Base-by-base conservation (phyloP, 2,888 invertebrate species). In the Cristatella mucedo region DNA sequence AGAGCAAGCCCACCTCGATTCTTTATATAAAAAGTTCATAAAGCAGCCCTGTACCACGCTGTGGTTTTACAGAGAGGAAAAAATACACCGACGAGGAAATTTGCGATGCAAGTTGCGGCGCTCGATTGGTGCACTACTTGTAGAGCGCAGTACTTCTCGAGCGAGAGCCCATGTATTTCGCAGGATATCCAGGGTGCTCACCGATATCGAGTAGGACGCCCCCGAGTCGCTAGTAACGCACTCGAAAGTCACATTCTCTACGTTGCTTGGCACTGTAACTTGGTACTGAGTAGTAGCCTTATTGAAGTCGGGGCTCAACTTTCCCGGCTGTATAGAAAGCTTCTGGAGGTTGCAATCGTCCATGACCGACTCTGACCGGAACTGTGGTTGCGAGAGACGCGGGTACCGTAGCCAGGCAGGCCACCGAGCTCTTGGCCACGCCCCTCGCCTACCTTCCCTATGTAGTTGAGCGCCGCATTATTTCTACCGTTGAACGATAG, bases 291-390 rank as follows among this genome's bases (percentile, higher is more conserved):
- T 47, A n/a, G 49, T 44, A 29, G 54, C 51, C 41, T 51, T 52
- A 16, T 58, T 46, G 41, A 63, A 63, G 2, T 43, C 49, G n/a
- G 61, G 62, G 4, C 51, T 42, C 29, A 63, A 46, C 47, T 56
- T 58, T 9, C 59, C 59, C 18, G 59, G 61, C 45, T 61, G 61
- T 13, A 59, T 47, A 13, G 48, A 46, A 20, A 63, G 50, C 33
- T 59, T 61, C 39, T 61, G 55, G 43, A 63, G 50, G 45, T 53
- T 55, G 49, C 61, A 62, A 47, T 63, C 63, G 44, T 63, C 60
- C 63, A 61, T 61, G 46, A n/a, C n/a, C n/a, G n/a, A n/a, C n/a
- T n/a, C n/a, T n/a, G n/a, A n/a, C n/a, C n/a, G n/a, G n/a, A n/a
- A n/a, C n/a, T n/a, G n/a, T n/a, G n/a, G n/a, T n/a, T n/a, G n/a